phyloP scores from a whole-genome alignment of 2,888 invertebrate species.

The Yponomeuta evonymella region DNA sequence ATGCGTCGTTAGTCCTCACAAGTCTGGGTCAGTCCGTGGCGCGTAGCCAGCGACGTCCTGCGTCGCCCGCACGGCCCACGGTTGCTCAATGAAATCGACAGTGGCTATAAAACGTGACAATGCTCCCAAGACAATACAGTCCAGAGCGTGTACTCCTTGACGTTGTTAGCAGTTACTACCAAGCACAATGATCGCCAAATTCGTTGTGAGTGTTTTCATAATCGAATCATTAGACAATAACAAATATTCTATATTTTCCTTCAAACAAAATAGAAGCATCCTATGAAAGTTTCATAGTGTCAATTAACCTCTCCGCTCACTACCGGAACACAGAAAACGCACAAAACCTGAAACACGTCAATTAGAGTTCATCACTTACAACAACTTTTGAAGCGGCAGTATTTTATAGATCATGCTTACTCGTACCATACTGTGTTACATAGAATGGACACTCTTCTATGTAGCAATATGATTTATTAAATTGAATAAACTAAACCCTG shows the following conservation, averaged over 20 bases:
- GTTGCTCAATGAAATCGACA: slow-evolving; percentile 57
- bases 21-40: slow-evolving; percentile 62
- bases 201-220: slow-evolving; percentile 51
- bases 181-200: slow-evolving; percentile 74
- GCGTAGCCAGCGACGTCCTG: slow-evolving; percentile 54
- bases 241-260: background rate
- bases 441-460: no score
- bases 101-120: slow-evolving; percentile 59
- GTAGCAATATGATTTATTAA: no score
- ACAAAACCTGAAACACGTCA: no score
- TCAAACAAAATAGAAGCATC: background rate
- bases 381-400: no score
- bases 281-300: background rate
- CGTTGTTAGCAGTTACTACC: slow-evolving; percentile 64
- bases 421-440: no score
- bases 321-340: no score
- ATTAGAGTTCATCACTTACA: no score
- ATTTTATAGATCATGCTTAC: no score
- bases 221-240: background rate
- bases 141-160: slow-evolving; percentile 41
- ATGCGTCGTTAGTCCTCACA: slow-evolving; percentile 51
- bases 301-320: no score
- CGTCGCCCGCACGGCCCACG: slow-evolving; percentile 40
- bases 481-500: no score
- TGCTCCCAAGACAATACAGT: slow-evolving; percentile 60